phyloP scores from a whole-genome alignment of 2,888 invertebrate species.

The Drosophila engyochracea region DNA sequence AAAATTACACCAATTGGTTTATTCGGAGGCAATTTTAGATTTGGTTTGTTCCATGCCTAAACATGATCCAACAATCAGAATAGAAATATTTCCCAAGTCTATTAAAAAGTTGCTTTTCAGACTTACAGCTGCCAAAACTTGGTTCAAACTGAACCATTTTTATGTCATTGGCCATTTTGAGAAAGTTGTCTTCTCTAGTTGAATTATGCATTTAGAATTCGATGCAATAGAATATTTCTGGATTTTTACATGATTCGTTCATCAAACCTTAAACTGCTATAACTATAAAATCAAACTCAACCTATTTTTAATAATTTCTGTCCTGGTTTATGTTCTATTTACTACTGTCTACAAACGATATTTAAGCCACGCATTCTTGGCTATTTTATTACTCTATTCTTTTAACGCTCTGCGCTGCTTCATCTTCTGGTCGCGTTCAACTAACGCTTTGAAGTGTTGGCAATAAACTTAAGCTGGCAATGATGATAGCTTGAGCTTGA shows the following conservation, averaged over 20 bases:
- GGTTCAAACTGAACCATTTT: background rate
- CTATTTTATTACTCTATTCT: background rate
- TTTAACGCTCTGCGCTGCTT: background rate
- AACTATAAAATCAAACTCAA: background rate
- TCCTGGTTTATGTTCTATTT: background rate
- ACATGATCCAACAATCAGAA: background rate
- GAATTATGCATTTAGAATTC: background rate
- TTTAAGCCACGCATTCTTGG: background rate
- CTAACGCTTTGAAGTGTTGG: conserved; percentile 23
- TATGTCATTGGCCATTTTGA: too few species aligned
- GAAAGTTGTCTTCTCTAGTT: background rate
- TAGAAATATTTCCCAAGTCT: background rate
- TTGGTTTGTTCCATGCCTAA: background rate
- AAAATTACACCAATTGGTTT: background rate
- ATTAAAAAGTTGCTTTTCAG: background rate
- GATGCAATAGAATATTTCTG: background rate
- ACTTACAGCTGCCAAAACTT: background rate
- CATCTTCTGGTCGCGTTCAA: background rate
- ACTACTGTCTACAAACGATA: background rate
- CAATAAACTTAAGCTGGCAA: conserved; percentile 39
- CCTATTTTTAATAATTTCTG: background rate
- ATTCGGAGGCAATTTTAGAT: background rate
- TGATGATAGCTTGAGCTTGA: conserved; percentile 22
- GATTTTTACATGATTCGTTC: background rate
- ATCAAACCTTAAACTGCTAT: too few species aligned